phyloP scores from a whole-genome alignment of 2,113 vertebrate genomes.

The Gracilinanus agilis region DNA sequence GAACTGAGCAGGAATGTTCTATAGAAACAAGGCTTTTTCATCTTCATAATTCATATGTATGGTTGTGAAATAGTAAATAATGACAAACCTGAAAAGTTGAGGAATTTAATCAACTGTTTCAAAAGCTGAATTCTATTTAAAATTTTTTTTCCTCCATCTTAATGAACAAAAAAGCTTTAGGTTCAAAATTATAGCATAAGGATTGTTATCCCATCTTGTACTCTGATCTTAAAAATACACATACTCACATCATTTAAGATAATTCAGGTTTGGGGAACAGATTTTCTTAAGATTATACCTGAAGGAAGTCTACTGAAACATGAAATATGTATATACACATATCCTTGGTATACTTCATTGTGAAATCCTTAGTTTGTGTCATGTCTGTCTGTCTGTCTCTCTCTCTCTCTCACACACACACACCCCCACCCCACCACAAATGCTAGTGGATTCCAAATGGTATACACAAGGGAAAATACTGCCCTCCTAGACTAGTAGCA shows the following conservation, averaged over 20 bases:
- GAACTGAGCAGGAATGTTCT: background rate
- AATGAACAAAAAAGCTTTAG: background rate
- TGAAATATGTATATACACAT: background rate
- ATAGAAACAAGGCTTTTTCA: background rate
- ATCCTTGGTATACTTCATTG: background rate
- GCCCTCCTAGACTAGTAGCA: background rate
- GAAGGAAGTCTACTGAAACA: background rate
- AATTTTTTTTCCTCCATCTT: background rate
- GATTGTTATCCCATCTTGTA: background rate
- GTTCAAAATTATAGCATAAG: background rate
- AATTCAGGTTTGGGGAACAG: background rate
- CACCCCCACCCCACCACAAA: too few relatives aligned
- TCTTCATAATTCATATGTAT: conserved; percentile 1
- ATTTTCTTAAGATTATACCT: background rate
- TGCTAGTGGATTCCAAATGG: background rate
- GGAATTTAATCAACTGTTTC: background rate
- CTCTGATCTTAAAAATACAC: background rate
- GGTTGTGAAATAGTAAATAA: conserved; percentile 25
- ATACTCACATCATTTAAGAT: background rate
- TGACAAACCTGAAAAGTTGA: conserved; percentile 25
- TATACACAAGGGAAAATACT: conserved; percentile 20
- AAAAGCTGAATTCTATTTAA: conserved; percentile 26
- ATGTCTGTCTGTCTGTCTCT: too few relatives aligned
- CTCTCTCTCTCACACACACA: background rate
- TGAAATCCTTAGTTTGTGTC: background rate